Evolutionary conservation across 1,140 invertebrate genomes (phyloP).

Genomic region (Drosophila oshimai): DNA sequence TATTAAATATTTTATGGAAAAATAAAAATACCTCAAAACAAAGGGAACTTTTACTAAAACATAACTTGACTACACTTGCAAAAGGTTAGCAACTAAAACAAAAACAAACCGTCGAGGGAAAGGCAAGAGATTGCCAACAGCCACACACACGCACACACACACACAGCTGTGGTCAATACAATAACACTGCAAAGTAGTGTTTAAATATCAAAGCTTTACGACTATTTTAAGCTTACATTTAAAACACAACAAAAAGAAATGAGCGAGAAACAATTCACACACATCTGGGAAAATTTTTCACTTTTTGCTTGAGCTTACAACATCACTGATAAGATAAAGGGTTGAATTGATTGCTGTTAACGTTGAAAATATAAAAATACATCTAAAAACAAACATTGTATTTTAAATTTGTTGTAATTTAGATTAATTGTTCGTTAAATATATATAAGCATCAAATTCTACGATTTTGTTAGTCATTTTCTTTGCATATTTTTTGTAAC

Average conservation of each 20-base stretch:
- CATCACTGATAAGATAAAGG: not conserved
- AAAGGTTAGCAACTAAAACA: constrained; percentile 14
- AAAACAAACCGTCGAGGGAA: not conserved
- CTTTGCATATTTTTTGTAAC: too few relatives aligned
- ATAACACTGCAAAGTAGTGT: not conserved
- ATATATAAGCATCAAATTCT: too few relatives aligned
- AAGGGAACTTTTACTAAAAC: not conserved
- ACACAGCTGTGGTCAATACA: not conserved
- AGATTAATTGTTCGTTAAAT: too few relatives aligned
- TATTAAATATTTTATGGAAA: too few relatives aligned
- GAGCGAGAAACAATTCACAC: not conserved
- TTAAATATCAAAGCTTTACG: not conserved
- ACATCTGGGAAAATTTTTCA: not conserved
- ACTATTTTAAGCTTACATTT: not conserved
- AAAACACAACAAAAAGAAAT: not conserved
- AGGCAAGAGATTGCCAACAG: not conserved
- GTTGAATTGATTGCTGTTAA: not conserved
- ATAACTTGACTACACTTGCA: constrained; percentile 1
- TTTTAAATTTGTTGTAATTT: too few relatives aligned
- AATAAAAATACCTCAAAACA: too few relatives aligned
- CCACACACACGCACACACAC: not conserved
- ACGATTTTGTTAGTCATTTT: too few relatives aligned
- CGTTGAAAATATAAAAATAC: too few relatives aligned
- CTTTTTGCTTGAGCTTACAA: not conserved
- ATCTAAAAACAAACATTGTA: too few relatives aligned